Evolutionary conservation across 2,888 invertebrate genomes (phyloP).

Genomic region (Lepidocyrtoides sp.): DNA sequence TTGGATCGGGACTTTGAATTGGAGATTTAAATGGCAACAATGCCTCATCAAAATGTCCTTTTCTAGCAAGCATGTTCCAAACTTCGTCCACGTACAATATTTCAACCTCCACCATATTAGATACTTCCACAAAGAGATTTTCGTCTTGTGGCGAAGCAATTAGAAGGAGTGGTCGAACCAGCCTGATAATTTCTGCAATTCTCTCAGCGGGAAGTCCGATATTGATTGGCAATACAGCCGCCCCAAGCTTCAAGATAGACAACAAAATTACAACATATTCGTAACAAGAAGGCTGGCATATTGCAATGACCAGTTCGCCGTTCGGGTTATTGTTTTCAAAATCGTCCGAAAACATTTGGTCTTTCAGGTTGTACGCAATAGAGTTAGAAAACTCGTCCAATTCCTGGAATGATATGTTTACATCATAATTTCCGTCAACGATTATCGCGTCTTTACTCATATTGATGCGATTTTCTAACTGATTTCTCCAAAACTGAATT

Average conservation of each 20-base stretch:
- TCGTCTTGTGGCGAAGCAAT: constrained; percentile 48
- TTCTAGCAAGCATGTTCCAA: constrained; percentile 31
- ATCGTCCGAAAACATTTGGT: constrained; percentile 1
- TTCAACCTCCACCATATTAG: background rate
- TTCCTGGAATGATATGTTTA: constrained; percentile 56
- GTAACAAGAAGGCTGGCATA: constrained; percentile 78
- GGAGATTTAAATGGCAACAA: constrained; percentile 17
- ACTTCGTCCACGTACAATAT: constrained; percentile 54
- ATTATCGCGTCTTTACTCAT: constrained; percentile 46
- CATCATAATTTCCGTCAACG: constrained; percentile 41
- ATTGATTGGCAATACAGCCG: constrained; percentile 70
- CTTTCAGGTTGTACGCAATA: constrained; percentile 52
- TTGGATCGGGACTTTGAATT: constrained; percentile 30
- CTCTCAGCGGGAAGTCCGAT: constrained; percentile 45
- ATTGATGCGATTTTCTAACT: constrained; percentile 18
- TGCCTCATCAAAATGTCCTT: background rate
- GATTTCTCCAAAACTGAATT: constrained; percentile 58
- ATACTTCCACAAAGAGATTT: background rate
- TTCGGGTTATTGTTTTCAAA: constrained; percentile 75
- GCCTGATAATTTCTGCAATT: constrained; percentile 52
- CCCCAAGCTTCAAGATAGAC: constrained; percentile 74
- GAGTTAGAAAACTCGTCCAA: constrained; percentile 65
- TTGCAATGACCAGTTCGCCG: constrained; percentile 77
- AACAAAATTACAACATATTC: constrained; percentile 73
- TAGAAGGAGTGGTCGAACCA: constrained; percentile 57